phyloP scores from a whole-genome alignment of 2,113 vertebrate species.

The Cyanoliseus patagonus region DNA sequence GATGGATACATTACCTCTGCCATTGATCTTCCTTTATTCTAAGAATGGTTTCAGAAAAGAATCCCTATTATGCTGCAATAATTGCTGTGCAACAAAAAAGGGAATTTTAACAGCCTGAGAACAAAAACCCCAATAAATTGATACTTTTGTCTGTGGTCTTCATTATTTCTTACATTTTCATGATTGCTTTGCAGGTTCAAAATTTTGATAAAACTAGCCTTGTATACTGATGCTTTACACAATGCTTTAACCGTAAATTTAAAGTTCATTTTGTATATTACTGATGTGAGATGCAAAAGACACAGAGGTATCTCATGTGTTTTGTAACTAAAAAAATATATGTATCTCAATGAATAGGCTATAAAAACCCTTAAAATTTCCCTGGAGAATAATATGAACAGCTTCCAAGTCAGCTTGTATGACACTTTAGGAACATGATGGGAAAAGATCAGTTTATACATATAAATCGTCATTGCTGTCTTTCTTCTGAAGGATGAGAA shows the following conservation, averaged over 20 bases:
- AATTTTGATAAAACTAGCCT: not conserved
- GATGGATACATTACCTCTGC: not conserved
- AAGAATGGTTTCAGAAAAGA: not conserved
- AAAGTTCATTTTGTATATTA: not conserved
- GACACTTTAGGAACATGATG: not conserved
- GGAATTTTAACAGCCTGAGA: not conserved
- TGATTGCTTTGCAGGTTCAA: not conserved
- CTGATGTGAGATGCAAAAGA: not conserved
- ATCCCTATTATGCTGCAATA: rapidly evolving
- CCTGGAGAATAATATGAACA: not conserved
- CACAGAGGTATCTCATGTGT: not conserved
- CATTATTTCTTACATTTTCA: not conserved
- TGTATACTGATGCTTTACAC: not conserved
- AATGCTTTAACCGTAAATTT: not conserved
- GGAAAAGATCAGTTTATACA: not conserved
- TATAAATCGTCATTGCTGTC: not conserved
- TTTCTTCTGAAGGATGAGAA: not conserved
- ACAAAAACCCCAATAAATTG: too few species aligned
- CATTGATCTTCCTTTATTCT: not conserved
- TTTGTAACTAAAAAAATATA: not conserved
- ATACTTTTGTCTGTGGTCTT: not conserved
- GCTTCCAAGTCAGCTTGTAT: not conserved
- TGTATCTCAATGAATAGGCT: not conserved
- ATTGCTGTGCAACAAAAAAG: not conserved
- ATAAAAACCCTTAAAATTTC: not conserved